A percentile compares a stretch with the other conserved stretches of the same genome.
Conservation (phyloP, 2,888 invertebrate genomes). For the Dusona sp. region DNA sequence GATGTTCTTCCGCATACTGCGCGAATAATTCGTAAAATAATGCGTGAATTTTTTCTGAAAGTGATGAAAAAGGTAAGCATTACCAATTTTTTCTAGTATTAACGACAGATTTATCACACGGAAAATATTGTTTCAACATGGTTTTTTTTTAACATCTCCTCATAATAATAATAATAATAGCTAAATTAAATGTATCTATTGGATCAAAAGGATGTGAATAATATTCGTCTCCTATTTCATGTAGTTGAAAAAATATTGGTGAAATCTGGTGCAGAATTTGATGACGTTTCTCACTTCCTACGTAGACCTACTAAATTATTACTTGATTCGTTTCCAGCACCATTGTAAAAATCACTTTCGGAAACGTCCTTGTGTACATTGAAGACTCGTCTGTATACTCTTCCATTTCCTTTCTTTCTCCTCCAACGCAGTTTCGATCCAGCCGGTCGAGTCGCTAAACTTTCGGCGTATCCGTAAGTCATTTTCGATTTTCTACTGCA, state of each 20-base stretch:
- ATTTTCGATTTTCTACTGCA: constrained; percentile 55
- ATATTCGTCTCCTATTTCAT: background rate
- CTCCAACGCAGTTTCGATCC: background rate
- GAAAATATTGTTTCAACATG: too few species aligned
- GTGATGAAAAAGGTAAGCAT: too few species aligned
- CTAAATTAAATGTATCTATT: too few species aligned
- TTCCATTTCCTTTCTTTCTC: background rate
- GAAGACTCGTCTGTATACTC: constrained; percentile 18
- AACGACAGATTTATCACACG: too few species aligned
- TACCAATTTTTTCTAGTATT: too few species aligned
- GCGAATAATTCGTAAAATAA: too few species aligned
- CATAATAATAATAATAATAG: too few species aligned
- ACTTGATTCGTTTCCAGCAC: constrained; percentile 69
- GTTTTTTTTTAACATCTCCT: too few species aligned
- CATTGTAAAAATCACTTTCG: constrained; percentile 76
- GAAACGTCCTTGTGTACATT: constrained; percentile 67
- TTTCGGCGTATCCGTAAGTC: constrained; percentile 47
- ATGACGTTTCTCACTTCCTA: background rate
- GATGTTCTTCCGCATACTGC: too few species aligned
- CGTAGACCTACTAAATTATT: constrained; percentile 75
- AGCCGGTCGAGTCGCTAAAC: constrained; percentile 46
- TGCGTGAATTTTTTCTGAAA: too few species aligned
- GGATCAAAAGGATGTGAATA: background rate
- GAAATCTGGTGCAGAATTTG: background rate
- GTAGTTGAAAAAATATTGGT: background rate